Percentiles rank a stretch among this genome's conserved stretches.
These are phyloP conservation scores for Sebastes vulpes DNA, from an alignment of 2,797 vertebrate species.

Conservation along the genomic window DNA sequence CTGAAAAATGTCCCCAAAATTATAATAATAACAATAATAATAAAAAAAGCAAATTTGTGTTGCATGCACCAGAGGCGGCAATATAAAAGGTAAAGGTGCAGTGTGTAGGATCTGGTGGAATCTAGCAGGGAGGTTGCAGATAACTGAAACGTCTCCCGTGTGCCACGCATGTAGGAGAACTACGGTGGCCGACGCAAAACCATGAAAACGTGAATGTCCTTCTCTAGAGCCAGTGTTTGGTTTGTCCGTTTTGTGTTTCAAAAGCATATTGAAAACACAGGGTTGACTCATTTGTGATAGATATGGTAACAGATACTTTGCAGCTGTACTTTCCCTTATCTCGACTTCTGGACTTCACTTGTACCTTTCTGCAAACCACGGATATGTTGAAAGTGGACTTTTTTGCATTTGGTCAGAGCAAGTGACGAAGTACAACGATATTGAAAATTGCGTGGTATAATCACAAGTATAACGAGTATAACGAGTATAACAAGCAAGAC, in stretches of 20 bases:
- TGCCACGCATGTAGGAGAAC: too few species aligned
- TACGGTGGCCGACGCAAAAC: too few species aligned
- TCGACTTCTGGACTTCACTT: not conserved
- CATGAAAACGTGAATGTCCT: too few species aligned
- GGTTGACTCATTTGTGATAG: not conserved
- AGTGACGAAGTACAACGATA: too few species aligned
- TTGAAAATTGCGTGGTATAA: too few species aligned
- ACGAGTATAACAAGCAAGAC: too few species aligned
- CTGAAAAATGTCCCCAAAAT: not conserved
- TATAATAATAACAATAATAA: not conserved
- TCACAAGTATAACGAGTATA: too few species aligned
- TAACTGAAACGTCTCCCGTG: too few species aligned
- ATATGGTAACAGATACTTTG: not conserved
- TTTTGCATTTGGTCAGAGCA: not conserved
- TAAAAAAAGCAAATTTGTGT: not conserved
- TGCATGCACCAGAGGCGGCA: not conserved
- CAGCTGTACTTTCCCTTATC: not conserved
- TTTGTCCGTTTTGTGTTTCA: too few species aligned
- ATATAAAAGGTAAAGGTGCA: not conserved
- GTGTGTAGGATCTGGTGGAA: not conserved
- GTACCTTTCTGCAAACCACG: not conserved
- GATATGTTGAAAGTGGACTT: not conserved
- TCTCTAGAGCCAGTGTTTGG: too few species aligned
- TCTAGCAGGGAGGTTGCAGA: too few species aligned
- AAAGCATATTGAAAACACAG: not conserved